A percentile compares a stretch with the other conserved stretches of the same genome.
phyloP scores from a whole-genome alignment of 1,140 invertebrate species.

The Bradysia coprophila region DNA sequence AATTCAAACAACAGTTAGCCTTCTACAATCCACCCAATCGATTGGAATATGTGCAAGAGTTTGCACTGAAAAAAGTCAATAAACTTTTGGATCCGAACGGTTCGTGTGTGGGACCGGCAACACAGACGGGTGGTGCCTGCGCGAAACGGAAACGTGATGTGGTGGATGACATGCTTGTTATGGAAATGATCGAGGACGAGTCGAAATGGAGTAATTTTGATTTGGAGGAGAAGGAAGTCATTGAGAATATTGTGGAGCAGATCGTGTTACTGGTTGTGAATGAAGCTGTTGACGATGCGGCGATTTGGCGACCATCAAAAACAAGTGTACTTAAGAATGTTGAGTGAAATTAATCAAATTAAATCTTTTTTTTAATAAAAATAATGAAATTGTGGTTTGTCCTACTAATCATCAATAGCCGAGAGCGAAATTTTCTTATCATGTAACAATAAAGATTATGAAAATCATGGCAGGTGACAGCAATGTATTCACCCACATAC shows the following conservation, averaged over 20 bases:
- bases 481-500: too few relatives aligned
- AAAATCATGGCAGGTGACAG: too few relatives aligned
- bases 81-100: conserved; percentile 7
- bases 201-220: conserved; percentile 10
- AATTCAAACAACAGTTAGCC: conserved; percentile 2
- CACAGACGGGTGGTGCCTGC: neutral
- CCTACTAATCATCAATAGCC: too few relatives aligned
- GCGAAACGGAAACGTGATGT: conserved; percentile 8
- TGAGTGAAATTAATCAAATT: too few relatives aligned
- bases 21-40: conserved; percentile 10
- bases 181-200: conserved; percentile 10
- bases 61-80: conserved; percentile 7
- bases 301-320: neutral
- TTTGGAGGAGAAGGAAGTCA: conserved; percentile 9
- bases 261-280: neutral
- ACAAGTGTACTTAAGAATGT: neutral
- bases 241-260: conserved; percentile 3
- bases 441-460: too few relatives aligned
- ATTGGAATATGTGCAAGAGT: conserved; percentile 8
- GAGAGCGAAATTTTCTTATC: too few relatives aligned
- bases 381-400: too few relatives aligned
- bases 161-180: conserved; percentile 9
- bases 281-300: neutral
- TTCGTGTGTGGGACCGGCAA: conserved; percentile 2
- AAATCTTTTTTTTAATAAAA: too few relatives aligned